Evolutionary conservation across 2,113 vertebrate species (phyloP), one percentile per base, ranked within the genome.

Genomic region (Cottus gobio): DNA sequence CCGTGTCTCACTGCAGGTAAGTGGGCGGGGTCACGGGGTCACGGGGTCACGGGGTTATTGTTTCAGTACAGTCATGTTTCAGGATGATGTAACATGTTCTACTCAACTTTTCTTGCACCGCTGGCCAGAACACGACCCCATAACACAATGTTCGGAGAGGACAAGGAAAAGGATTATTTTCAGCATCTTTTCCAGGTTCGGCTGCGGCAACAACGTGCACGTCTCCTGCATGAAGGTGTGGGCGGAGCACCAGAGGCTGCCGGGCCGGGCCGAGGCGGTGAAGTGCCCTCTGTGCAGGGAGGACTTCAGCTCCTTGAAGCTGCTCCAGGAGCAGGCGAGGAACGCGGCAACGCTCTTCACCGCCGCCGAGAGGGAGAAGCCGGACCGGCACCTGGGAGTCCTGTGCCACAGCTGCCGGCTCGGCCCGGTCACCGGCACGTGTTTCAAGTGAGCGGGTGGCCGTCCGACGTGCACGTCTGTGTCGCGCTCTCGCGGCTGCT

Each of bases 191-290:
- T 5, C 18, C 64, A 96, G 95, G 79, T 95, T 94, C 36, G 88
- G 94, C 34, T 95, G 91, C 79, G 94, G 92, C 66, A 96, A 96
- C 75, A 94, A 83, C 0, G 4, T 95, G 64, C 94, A 96, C 79
- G 92, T 96, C 78, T 93, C 90, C 63, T 95, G 94, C 74, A 91
- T 94, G 94, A 95, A 94, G 73, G 87, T 94, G 44, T 93, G 95
- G 91, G 89, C 74, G 0, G 88, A 92, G 30, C 85, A 95, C 76
- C 93, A 96, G 81, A 64, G 58, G 15, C 71, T 71, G 2, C 46
- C 30, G 0, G 84, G 90, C 5, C 60, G 48, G 10, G 63, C 74
- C 2, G 81, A 79, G 44, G 85, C 80, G 76, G 82, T 94, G 46
- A 96, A 93, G 68, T 95, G 94, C 37, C 95, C 95, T 20, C 89